These are phyloP conservation scores for Neotoma lepida DNA, from an alignment of 2,113 vertebrate species.

Conservation along the genomic window DNA sequence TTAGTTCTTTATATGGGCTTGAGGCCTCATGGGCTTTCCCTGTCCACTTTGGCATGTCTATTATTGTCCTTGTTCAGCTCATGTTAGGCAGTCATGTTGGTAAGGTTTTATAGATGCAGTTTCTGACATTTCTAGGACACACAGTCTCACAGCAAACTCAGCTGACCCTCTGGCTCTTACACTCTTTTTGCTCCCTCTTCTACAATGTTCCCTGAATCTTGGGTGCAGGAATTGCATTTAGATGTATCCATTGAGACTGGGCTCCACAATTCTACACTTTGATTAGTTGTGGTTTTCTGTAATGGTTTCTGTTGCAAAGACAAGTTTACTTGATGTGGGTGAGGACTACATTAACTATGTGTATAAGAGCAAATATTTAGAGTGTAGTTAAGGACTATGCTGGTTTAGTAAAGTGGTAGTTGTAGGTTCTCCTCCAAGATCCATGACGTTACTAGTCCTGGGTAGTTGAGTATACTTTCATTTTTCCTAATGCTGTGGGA, in stretches of 20 bases:
- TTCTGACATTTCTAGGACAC: background rate
- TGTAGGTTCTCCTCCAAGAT: too few relatives aligned
- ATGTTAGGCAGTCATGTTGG: background rate
- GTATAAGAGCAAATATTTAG: too few relatives aligned
- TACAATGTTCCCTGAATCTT: background rate
- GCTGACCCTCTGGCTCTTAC: background rate
- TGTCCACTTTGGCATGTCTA: background rate
- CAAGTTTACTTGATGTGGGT: background rate
- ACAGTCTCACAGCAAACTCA: background rate
- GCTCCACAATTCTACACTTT: background rate
- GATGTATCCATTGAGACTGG: background rate
- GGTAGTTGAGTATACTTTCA: too few relatives aligned
- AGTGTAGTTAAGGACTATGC: too few relatives aligned
- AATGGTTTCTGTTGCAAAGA: background rate
- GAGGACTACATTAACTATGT: background rate
- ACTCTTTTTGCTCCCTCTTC: background rate
- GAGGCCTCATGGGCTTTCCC: background rate
- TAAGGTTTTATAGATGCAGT: background rate
- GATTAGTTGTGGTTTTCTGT: background rate
- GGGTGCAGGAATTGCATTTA: background rate
- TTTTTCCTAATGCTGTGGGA: too few relatives aligned
- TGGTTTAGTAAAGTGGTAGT: too few relatives aligned
- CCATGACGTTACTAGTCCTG: too few relatives aligned
- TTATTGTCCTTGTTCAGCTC: background rate
- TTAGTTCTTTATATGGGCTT: background rate